phyloP scores from a whole-genome alignment of 2,888 invertebrate species.

The Calephelis perditalis region DNA sequence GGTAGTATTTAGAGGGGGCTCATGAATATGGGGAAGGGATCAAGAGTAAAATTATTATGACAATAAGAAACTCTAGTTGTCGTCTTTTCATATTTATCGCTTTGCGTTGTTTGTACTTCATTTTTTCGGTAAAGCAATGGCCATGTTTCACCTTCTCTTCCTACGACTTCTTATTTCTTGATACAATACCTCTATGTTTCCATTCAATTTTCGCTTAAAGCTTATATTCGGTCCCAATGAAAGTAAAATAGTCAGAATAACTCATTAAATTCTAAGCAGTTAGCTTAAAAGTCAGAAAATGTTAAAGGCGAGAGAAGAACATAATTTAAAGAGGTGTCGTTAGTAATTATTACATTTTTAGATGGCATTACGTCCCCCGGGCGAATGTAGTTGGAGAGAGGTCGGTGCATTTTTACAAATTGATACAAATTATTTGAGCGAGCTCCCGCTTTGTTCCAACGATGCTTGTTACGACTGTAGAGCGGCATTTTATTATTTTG shows the following conservation, averaged over 20 bases:
- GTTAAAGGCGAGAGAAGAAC: conserved; percentile 20
- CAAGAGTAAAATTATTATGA: too few species aligned
- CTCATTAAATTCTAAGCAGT: neutral
- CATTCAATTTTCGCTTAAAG: too few species aligned
- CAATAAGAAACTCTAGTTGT: too few species aligned
- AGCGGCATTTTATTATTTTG: conserved; percentile 76
- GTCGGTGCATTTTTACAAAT: conserved; percentile 73
- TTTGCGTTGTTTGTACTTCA: too few species aligned
- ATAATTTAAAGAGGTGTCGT: conserved; percentile 40
- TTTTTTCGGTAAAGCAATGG: too few species aligned
- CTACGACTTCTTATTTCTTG: too few species aligned
- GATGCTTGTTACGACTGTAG: conserved; percentile 75
- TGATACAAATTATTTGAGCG: conserved; percentile 79
- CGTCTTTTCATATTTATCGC: too few species aligned
- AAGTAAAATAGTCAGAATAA: neutral
- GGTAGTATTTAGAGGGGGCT: too few species aligned
- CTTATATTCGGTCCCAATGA: too few species aligned
- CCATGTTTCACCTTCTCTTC: too few species aligned
- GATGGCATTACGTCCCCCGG: conserved; percentile 42
- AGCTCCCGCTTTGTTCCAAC: conserved; percentile 75
- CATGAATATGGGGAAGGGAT: too few species aligned
- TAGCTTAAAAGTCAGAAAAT: conserved; percentile 23
- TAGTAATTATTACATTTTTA: conserved; percentile 62
- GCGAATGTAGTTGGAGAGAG: conserved; percentile 36
- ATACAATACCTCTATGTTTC: too few species aligned